Evolutionary conservation across 2,113 vertebrate species (phyloP), one percentile per base, ranked within the genome.

Genomic region (Triplophysa dalaica): DNA sequence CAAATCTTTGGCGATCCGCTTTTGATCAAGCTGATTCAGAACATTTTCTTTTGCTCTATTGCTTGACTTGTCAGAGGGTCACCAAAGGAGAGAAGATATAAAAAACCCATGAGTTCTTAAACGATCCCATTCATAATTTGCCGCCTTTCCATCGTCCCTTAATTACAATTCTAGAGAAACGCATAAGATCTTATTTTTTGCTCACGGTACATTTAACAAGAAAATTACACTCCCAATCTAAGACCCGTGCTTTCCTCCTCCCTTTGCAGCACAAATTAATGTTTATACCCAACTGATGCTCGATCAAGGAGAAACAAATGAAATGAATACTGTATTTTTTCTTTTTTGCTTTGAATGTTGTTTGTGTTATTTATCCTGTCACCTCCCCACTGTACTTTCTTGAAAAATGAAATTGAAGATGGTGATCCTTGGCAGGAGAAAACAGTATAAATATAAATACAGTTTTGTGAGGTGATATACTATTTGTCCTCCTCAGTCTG

Each of bases 161-260:
- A 87, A 87, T 87, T 84, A 81, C 54, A 67, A 75, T 75, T 81
- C 45, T 70, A 76, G 58, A 82, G 78, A 52, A 70, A n/a, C 45
- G 21, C 38, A 52, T 65, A 19, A 62, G 33, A 61, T 8, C 56
- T 60, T 75, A 70, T 69, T 86, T 84, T 74, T 63, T 60, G 64
- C 43, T 8, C 83, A 83, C 80, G 84, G 82, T 88, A 85, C 85
- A 88, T 88, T 87, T 84, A 85, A 83, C 87, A 88, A 76, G 84
- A 85, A 87, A 84, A 84, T 84, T 80, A 81, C 81, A 63, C 43
- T 78, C 82, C 79, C 60, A 21, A 58, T 80, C 63, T n/a, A 63
- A 74, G 74, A 61, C n/a, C 52, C 24, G 19, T 21, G 48, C 75
- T 67, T 50, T 48, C 69, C 60, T 76, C 54, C 14, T 56, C 24